phyloP scores from a whole-genome alignment of 2,113 vertebrate genomes.

The Calyptommatus sinebrachiatus region DNA sequence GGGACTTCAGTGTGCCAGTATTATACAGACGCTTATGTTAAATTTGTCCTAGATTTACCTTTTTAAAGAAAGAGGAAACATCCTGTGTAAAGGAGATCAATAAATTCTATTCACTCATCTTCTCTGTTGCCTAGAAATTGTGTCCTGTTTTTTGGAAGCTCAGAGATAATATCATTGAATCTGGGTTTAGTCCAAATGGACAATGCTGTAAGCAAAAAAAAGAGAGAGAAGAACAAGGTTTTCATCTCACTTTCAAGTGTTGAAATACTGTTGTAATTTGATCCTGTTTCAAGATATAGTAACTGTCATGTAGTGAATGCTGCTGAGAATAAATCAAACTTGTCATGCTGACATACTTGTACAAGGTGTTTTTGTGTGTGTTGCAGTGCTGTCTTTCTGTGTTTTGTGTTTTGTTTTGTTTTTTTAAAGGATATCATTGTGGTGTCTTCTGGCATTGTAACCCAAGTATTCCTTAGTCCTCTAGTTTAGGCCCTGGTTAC shows the following conservation, averaged over 20 bases:
- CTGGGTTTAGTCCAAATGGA: slow-evolving; percentile 12
- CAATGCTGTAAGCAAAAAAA: not conserved
- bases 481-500: not conserved
- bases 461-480: not conserved
- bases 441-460: not conserved
- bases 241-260: slow-evolving; percentile 6
- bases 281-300: slow-evolving; percentile 18
- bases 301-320: slow-evolving; percentile 7
- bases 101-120: slow-evolving; percentile 15
- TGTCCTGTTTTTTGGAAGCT: not conserved
- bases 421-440: not conserved
- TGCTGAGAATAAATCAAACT: slow-evolving; percentile 19
- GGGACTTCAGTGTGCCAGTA: not conserved
- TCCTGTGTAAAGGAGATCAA: not conserved
- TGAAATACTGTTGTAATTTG: slow-evolving; percentile 25
- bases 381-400: no score
- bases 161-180: slow-evolving; percentile 3
- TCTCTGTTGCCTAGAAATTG: not conserved
- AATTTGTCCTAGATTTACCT: not conserved
- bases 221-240: not conserved
- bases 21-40: no score
- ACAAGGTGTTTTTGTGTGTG: not conserved
- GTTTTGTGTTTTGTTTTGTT: no score
- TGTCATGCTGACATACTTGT: not conserved
- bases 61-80: not conserved